Base-by-base conservation (phyloP, 2,797 vertebrate species). In the Sparidentex hasta region DNA sequence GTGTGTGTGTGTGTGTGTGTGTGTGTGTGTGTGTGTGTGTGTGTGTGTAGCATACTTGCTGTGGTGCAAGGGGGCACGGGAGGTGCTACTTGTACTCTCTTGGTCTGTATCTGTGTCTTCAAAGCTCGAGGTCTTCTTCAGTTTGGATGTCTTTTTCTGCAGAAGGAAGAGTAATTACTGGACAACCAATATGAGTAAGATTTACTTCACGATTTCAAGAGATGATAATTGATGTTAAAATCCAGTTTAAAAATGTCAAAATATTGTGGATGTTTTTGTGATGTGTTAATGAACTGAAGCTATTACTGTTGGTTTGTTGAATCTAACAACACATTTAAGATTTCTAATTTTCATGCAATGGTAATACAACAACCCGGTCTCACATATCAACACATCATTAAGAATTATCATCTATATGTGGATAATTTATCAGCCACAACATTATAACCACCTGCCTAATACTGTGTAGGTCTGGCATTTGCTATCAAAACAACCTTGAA, bases 121-220 rank as follows among this genome's bases (percentile, higher is more conserved):
- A 79, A 97, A 91, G 78, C 97, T 98, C 4, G 96, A 93, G 0
- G 90, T 86, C 88, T 96, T 97, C 94, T 97, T 99, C 76, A 98
- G 86, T 87, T 97, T 98, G 83, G 90, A 93, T 2, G 95, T 90
- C 94, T 98, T 99, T 93, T 98, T 99, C 98, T 99, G 89, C 59
- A 78, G 21, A 21, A 25, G n/a, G 50, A 58, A 64, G n/a, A 43
- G 25, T 48, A 56, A 47, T 1, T 4, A 11, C 23, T 11, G 3
- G 65, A 8, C 63, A 68, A 23, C 57, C 1, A 41, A 43, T 18
- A 29, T 4, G 21, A 20, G 5, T 48, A 14, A 57, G 14, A 8
- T 23, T 50, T 2, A 68, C 2, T 29, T 44, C 7, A 29, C 41
- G 25, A 5, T 52, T 63, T 75, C 11, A n/a, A 76, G 27, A 58